phyloP scores from a whole-genome alignment of 2,113 vertebrate species.

The Malurus alboscapulatus region DNA sequence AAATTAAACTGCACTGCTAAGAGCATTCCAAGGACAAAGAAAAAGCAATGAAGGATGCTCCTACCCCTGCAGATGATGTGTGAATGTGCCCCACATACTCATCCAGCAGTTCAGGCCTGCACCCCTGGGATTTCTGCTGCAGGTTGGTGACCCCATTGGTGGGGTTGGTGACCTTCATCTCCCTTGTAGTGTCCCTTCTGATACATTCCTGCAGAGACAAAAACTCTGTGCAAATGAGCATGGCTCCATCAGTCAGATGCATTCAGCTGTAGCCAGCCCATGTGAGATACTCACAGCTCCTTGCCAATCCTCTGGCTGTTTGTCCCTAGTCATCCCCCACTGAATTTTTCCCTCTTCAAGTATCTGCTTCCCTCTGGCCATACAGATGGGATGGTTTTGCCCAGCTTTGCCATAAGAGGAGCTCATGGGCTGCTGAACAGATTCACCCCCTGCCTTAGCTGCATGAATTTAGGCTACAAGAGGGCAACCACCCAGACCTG shows the following conservation, averaged over 20 bases:
- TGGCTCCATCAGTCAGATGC: background rate
- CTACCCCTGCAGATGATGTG: background rate
- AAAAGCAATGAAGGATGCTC: background rate
- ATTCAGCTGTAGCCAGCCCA: background rate
- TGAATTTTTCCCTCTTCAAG: background rate
- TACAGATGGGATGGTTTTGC: background rate
- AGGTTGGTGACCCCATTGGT: background rate
- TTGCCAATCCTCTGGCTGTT: background rate
- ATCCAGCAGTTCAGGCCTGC: background rate
- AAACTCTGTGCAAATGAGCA: background rate
- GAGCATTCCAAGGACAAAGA: background rate
- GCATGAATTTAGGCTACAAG: background rate
- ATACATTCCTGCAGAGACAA: background rate
- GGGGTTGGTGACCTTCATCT: no score
- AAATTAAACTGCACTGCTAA: background rate
- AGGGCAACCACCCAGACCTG: background rate
- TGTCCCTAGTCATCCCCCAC: accelerated
- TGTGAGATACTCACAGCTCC: background rate
- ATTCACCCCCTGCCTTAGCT: background rate
- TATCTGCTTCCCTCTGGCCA: background rate
- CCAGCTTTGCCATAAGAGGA: background rate
- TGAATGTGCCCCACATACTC: background rate
- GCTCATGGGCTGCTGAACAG: background rate
- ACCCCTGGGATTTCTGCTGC: background rate
- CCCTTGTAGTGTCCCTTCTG: background rate